phyloP scores from a whole-genome alignment of 2,113 vertebrate genomes.

The Nibea coibor region DNA sequence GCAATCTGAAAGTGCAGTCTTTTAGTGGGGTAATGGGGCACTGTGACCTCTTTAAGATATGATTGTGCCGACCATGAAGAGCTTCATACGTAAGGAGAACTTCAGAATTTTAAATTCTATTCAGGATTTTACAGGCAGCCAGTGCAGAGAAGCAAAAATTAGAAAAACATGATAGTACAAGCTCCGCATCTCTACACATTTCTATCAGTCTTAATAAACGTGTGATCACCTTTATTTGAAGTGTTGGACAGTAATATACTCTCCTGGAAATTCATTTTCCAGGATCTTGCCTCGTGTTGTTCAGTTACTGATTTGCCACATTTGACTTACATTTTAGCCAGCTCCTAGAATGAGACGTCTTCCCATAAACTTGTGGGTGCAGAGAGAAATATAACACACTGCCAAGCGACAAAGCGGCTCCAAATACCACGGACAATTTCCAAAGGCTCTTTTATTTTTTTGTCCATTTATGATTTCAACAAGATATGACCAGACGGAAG shows the following conservation, averaged over 20 bases:
- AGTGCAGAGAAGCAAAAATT: too few species aligned
- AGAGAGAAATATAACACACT: conserved; percentile 4
- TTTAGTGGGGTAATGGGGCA: too few species aligned
- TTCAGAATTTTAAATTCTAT: too few species aligned
- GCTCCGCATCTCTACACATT: neutral
- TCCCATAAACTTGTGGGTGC: neutral
- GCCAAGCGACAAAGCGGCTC: neutral
- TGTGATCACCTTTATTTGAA: neutral
- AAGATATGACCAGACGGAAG: neutral
- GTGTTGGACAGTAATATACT: neutral
- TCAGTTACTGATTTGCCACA: neutral
- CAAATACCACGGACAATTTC: neutral
- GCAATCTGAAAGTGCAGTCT: too few species aligned
- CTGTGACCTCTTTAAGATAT: too few species aligned
- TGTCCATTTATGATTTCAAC: neutral
- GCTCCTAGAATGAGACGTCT: neutral
- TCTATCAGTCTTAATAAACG: neutral
- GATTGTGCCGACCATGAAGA: too few species aligned
- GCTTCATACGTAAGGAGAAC: too few species aligned
- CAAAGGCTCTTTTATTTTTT: neutral
- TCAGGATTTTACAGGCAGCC: too few species aligned
- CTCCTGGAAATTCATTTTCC: neutral
- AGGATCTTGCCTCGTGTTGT: neutral
- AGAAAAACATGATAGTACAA: too few species aligned
- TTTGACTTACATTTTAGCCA: neutral